A percentile compares a stretch with the other conserved stretches of the same genome.
These are phyloP conservation scores for Dromiciops gliroides DNA, from an alignment of 2,113 vertebrate species.

Conservation along the genomic window DNA sequence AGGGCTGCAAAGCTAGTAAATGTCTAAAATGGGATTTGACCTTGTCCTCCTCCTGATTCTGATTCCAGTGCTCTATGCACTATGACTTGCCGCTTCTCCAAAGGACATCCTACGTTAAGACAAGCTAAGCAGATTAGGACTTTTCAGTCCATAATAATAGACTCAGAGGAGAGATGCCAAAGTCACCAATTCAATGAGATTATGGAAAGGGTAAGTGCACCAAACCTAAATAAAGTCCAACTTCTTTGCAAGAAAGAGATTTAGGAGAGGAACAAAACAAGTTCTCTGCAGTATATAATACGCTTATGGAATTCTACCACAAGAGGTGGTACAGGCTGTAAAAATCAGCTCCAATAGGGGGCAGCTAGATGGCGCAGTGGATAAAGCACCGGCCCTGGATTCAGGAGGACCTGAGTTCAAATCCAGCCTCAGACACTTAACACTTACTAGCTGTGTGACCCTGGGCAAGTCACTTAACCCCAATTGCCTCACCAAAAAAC, in stretches of 20 bases:
- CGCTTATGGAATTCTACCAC: background rate
- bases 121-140: background rate
- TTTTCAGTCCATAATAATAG: background rate
- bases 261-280: background rate
- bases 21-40: background rate
- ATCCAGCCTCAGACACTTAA: too few relatives aligned
- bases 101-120: background rate
- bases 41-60: background rate
- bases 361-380: too few relatives aligned
- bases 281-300: background rate
- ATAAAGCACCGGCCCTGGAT: too few relatives aligned
- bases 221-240: background rate
- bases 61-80: background rate
- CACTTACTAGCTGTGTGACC: too few relatives aligned
- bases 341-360: background rate
- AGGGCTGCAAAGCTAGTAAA: background rate
- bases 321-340: background rate
- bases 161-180: background rate
- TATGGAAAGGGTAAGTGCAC: background rate
- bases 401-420: too few relatives aligned
- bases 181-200: background rate
- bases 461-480: too few relatives aligned
- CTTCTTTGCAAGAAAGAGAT: background rate
- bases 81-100: background rate
- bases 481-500: too few relatives aligned